Percentiles rank a stretch among this genome's conserved stretches.
Evolutionary conservation across 2,888 invertebrate species (phyloP).

Genomic region (Apamea epomidion): DNA sequence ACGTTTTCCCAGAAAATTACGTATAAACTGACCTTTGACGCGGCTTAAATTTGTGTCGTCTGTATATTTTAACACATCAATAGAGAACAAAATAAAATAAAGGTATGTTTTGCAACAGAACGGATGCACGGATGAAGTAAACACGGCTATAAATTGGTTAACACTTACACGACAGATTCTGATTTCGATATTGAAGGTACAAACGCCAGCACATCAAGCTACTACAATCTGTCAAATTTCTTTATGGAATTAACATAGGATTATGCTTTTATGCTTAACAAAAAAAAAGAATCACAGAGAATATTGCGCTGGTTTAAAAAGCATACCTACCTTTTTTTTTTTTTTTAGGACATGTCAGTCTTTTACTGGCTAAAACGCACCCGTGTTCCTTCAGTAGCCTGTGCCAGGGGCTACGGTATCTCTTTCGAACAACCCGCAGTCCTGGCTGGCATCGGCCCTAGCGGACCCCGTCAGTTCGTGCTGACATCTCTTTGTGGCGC

Average conservation of each 20-base stretch:
- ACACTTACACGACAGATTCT: conserved; percentile 53
- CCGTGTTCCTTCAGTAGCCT: no score
- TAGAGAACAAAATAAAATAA: conserved; percentile 32
- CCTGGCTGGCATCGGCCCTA: no score
- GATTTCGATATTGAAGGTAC: conserved; percentile 36
- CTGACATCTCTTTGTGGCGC: no score
- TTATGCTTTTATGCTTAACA: not conserved
- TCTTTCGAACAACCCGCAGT: no score
- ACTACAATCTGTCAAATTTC: no score
- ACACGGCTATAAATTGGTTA: conserved; percentile 62
- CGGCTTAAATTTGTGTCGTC: conserved; percentile 14
- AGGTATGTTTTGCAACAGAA: conserved; percentile 16
- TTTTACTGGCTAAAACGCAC: no score
- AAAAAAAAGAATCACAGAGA: not conserved
- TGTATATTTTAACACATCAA: conserved; percentile 46
- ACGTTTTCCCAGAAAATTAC: not conserved
- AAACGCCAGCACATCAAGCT: not conserved
- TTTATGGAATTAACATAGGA: conserved; percentile 25
- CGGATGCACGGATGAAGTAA: conserved; percentile 34
- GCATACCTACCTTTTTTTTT: no score
- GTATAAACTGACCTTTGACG: conserved; percentile 19
- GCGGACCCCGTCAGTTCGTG: no score
- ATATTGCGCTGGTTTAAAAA: not conserved
- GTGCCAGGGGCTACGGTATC: no score
- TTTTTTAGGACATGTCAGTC: no score